Base-by-base conservation (phyloP, 2,797 vertebrate genomes). In the Vipera ursinii region DNA sequence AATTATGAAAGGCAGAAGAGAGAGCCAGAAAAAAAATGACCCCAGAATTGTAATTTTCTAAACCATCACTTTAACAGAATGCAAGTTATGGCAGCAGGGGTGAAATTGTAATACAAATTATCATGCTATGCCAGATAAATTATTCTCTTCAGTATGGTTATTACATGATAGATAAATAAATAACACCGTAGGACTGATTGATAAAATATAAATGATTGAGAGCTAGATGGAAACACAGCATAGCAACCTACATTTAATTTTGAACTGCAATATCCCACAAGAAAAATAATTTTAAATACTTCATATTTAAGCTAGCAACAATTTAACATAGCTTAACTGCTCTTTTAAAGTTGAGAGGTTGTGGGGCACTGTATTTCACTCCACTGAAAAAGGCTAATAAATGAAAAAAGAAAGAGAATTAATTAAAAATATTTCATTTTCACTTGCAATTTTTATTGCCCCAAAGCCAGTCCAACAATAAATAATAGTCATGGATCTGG, bases 121-220 rank as follows among this genome's bases (percentile, higher is more conserved):
- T 97, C 97, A 97, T 97, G 97, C 96, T 96, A 97, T 96, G 97
- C 96, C 95, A 94, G 96, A 97, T 96, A 98, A 98, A 98, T 98
- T 97, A 97, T 97, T 97, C 97, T 98, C 96, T 96, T 96, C 96
- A 96, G 95, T 96, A 97, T 69, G 97, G 96, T 96, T 97, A 98
- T 98, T 98, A 98, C 97, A 94, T 96, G 97, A 97, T 97, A 98
- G 97, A 98, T 97, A 98, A 98, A 98, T 98, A 98, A 97, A 97
- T 98, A 97, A 97, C 96, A 97, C 96, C 96, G 95, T 96, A 95
- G 94, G 97, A 95, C 96, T 98, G 97, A 98, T 95, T 97, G 97
- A 97, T 97, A 97, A 98, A 98, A 98, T 97, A 95, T 95, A 97
- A 97, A 97, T 96, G 97, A 97, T 97, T 97, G 97, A 96, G 96